Conservation (phyloP, 2,797 vertebrate species). For the Brotula barbata region DNA sequence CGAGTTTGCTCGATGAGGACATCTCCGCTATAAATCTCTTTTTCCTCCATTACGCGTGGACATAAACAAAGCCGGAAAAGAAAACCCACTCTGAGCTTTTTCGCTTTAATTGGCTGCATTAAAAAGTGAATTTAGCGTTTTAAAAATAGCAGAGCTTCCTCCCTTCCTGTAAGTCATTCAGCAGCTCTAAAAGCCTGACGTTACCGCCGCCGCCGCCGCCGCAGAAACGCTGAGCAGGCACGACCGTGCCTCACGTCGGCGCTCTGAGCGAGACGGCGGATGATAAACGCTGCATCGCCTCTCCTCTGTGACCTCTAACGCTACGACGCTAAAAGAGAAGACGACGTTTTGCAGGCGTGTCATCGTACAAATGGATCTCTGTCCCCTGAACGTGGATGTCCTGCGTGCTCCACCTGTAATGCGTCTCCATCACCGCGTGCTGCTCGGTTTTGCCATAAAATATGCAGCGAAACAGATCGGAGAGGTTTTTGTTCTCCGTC, state of each 20-base stretch:
- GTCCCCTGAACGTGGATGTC: slow-evolving; percentile 24
- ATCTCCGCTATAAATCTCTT: too few species aligned
- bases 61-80: too few species aligned
- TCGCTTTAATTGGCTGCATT: too few species aligned
- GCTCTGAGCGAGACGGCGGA: not conserved
- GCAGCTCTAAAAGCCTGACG: not conserved
- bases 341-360: slow-evolving; percentile 12
- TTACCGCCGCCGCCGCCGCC: too few species aligned
- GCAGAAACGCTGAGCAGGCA: too few species aligned
- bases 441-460: slow-evolving; percentile 36
- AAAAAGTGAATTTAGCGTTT: too few species aligned
- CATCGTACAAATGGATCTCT: slow-evolving; percentile 40
- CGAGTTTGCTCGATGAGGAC: too few species aligned
- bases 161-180: not conserved
- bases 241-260: too few species aligned
- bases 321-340: slow-evolving; percentile 11
- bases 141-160: too few species aligned
- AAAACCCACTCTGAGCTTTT: too few species aligned
- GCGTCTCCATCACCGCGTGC: slow-evolving; percentile 25
- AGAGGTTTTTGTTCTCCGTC: slow-evolving; percentile 8
- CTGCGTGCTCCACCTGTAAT: slow-evolving; percentile 22
- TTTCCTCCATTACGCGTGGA: too few species aligned
- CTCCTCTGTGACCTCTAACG: slow-evolving; percentile 32
- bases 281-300: not conserved
- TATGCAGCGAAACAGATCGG: slow-evolving; percentile 55